Evolutionary conservation across 2,113 vertebrate genomes (phyloP), one percentile per base, ranked within the genome.

Genomic region (Scophthalmus maximus): DNA sequence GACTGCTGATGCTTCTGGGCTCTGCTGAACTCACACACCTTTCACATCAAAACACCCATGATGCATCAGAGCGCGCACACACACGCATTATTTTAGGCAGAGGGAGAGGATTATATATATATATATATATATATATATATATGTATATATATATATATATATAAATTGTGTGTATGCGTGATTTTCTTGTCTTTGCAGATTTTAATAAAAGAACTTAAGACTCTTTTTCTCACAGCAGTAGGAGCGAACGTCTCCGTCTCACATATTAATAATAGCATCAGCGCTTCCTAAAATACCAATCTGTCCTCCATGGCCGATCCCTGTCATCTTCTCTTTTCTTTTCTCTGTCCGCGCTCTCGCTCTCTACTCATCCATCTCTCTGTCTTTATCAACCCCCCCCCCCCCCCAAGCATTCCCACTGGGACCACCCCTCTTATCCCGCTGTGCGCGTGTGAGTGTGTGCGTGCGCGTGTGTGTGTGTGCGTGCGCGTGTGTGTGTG

Each of bases 341-440:
- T 59, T 68, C 49, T n/a, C 38, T 40, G 34, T 32, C 57, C 8
- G 30, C 30, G n/a, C n/a, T 18, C 6, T 0, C 6, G 23, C 50
- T 68, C 58, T 15, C 36, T 3, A 0, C 52, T 53, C 81, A 78
- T 88, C 71, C 71, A 85, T 88, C 85, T 83, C 73, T 71, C 67
- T 79, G 62, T 78, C 68, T 61, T 38, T 52, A 42, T 38, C 0
- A 51, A 63, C 47, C 61, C 23, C 8, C 58, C 8, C 53, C 76
- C 63, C 57, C 52, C 63, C 15, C 65, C 10, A 26, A 56, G 20
- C 70, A 83, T 78, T 73, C 84, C 85, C 85, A 65, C 1, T 60
- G 85, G 83, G 80, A 83, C 63, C 76, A 55, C 80, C 73, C 58
- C 42, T 49, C 56, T 57, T 34, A 80, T 73, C 40, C 56, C 0